Base-by-base conservation (phyloP, 2,888 invertebrate species). In the Lasioglossum malachurum region DNA sequence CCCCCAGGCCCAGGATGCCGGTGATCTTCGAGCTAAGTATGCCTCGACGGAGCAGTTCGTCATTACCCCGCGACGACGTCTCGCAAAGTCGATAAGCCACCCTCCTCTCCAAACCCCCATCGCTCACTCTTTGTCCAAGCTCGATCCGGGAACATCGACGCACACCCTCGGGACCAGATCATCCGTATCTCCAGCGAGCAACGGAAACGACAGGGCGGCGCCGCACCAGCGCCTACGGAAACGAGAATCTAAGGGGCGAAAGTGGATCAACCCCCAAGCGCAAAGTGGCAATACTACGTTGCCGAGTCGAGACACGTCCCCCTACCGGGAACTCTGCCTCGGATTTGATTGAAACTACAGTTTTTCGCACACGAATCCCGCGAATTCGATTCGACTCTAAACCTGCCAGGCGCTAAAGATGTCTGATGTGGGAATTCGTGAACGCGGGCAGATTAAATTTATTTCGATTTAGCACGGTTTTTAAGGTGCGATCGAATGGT, bases 21-120 rank as follows among this genome's bases (percentile, higher is more conserved):
- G 80, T 86, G 64, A 64, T 64, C 87, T 80, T 77, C 67, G 75
- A 83, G 80, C 81, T 83, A 85, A 91, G 87, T 77, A 82, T 88
- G 87, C 73, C 86, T 90, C 86, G 78, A 88, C 79, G 87, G 87
- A 89, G 87, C 83, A 81, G 88, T 92, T 88, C 87, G 89, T 91
- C 92, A 88, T 92, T 86, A 86, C 89, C 89, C 81, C 74, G 82
- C 79, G 78, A 60, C 83, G 84, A 83, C 87, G 86, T 87, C 86
- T 85, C 82, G 86, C 87, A 78, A 89, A 87, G 88, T 79, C 88
- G 88, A 91, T 92, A 91, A 89, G 84, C 86, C 44, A 23, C 19
- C 27, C 31, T 31, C 16, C 69, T 10, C 49, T n/a, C 67, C 3
- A 16, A 44, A 64, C 35, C 23, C 44, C 60, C 64, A 44, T 76